phyloP scores from a whole-genome alignment of 1,140 invertebrate genomes.

The Arion vulgaris region DNA sequence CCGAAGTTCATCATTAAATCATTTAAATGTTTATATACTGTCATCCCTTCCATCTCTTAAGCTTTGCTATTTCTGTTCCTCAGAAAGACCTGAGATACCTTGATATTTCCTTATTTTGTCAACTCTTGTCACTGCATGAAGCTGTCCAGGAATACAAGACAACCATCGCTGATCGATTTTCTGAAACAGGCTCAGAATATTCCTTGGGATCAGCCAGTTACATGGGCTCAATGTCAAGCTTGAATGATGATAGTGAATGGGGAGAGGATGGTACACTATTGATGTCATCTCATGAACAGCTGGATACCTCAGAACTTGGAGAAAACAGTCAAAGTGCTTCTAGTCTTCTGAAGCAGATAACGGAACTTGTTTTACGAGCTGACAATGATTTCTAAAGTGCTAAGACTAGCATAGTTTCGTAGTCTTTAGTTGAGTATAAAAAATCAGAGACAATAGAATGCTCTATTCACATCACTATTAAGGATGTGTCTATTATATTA shows the following conservation, averaged over 20 bases:
- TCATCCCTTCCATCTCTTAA: no score
- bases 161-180: conserved; percentile 80
- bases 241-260: conserved; percentile 48
- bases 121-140: conserved; percentile 89
- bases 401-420: background rate
- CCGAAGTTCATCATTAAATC: no score
- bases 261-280: conserved; percentile 28
- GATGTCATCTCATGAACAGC: background rate
- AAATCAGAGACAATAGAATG: no score
- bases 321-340: conserved; percentile 17
- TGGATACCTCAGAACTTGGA: background rate
- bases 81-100: conserved; percentile 87
- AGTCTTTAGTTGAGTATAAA: background rate
- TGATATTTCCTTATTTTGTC: conserved; percentile 86
- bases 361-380: conserved; percentile 15
- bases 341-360: conserved; percentile 18
- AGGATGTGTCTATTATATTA: background rate
- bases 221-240: conserved; percentile 48
- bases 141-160: conserved; percentile 88
- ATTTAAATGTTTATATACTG: no score
- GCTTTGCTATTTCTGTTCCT: conserved; percentile 49
- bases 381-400: conserved; percentile 26
- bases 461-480: background rate
- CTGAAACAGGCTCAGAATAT: conserved; percentile 66
- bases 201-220: conserved; percentile 52